These are phyloP conservation scores for Selene dorsalis DNA, from an alignment of 2,797 vertebrate genomes.

Conservation along the genomic window DNA sequence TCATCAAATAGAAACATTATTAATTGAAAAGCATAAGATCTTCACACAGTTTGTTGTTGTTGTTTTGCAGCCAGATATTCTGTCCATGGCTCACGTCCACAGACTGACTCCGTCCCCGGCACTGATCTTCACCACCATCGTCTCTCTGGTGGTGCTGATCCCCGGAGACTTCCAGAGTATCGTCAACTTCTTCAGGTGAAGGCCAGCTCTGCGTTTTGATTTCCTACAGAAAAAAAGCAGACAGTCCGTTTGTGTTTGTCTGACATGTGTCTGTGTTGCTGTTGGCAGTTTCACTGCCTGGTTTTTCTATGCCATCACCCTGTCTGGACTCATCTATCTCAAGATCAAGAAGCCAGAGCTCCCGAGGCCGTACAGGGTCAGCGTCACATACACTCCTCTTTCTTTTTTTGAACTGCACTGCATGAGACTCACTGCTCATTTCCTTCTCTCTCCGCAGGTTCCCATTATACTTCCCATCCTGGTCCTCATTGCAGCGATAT, in stretches of 20 bases:
- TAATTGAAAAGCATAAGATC: neutral
- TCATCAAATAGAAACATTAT: neutral
- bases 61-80: constrained; percentile 85
- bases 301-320: constrained; percentile 88
- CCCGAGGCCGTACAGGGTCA: constrained; percentile 87
- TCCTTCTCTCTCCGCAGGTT: constrained; percentile 80
- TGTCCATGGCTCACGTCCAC: constrained; percentile 89
- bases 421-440: constrained; percentile 12
- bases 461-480: constrained; percentile 88
- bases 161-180: constrained; percentile 89
- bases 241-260: neutral
- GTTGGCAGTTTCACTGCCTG: constrained; percentile 88
- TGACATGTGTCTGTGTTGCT: constrained; percentile 32
- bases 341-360: constrained; percentile 90
- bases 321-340: constrained; percentile 90
- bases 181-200: constrained; percentile 90
- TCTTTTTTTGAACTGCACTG: neutral
- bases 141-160: constrained; percentile 89
- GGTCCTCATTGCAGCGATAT: constrained; percentile 85
- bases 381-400: constrained; percentile 15
- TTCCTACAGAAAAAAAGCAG: neutral
- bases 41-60: constrained; percentile 7
- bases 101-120: constrained; percentile 89
- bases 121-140: constrained; percentile 86
- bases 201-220: neutral